Base-by-base conservation (phyloP, 2,797 vertebrate species). In the Pipistrellus pygmaeus region DNA sequence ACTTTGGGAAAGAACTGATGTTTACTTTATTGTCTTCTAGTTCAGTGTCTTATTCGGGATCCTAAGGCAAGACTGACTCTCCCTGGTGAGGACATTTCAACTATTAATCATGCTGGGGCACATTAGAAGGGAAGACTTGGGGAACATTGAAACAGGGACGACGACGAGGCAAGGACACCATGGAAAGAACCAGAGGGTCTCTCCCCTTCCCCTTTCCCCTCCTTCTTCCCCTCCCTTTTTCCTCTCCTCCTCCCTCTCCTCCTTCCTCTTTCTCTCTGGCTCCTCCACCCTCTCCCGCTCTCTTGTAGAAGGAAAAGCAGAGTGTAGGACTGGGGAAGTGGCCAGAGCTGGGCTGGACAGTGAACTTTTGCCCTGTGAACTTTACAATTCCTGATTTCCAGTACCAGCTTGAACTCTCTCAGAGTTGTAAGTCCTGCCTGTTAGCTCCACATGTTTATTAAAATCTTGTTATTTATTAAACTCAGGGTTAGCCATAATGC, bases 1-100 rank as follows among this genome's bases (percentile, higher is more conserved):
- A 68, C n/a, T 85, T 88, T 93, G 77, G 78, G 69, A 95, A 71
- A 64, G 48, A 51, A 88, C 30, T 32, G 2, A 69, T 48, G 10
- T 78, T 80, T 87, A 76, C 21, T 35, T 89, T 90, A 27, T 44
- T 75, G 51, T 10, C 18, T 81, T 60, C 35, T 78, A 51, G 38
- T 46, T 88, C 17, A 25, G 3, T 76, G 14, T 81, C 82, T 81
- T 32, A 3, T 90, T 75, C 85, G 66, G 57, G 41, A 83, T 13
- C 46, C 46, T 71, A 78, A 91, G n/a, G 30, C 51, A 91, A 93
- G 62, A 77, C 15, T 25, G 64, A 35, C 20, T 4, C 2, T 78
- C 23, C 30, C 20, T 55, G 21, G 30, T 64, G 25, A 92, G 69
- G 64, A 77, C 32, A 71, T 81, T 71, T 72, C 41, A 68, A 15